These are phyloP conservation scores for Zophobas morio DNA, from an alignment of 1,140 invertebrate genomes.

Conservation along the genomic window DNA sequence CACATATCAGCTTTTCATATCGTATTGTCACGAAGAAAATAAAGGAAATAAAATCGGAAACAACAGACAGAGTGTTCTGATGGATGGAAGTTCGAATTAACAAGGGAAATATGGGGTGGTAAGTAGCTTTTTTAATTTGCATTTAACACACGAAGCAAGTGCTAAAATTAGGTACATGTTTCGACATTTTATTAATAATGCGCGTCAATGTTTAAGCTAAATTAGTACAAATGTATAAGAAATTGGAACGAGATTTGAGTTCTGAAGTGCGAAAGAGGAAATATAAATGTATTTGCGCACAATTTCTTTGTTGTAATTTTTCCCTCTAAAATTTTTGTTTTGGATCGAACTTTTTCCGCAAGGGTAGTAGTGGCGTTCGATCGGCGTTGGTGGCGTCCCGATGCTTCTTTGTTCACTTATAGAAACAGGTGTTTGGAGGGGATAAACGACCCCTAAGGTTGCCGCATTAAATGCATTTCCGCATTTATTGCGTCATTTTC, in stretches of 20 bases:
- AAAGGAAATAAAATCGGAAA: not conserved
- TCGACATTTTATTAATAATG: not conserved
- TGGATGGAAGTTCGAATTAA: not conserved
- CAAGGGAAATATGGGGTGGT: conserved; percentile 5
- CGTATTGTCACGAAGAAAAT: not conserved
- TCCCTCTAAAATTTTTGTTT: conserved; percentile 41
- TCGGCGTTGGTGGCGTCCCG: conserved; percentile 57
- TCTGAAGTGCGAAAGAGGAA: not conserved
- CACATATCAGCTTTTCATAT: conserved; percentile 9
- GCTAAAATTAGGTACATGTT: not conserved
- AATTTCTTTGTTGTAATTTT: not conserved
- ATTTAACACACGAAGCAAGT: not conserved
- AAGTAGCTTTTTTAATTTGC: conserved; percentile 1
- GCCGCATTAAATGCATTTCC: conserved; percentile 44
- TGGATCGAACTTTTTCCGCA: conserved; percentile 46
- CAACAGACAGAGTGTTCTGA: not conserved
- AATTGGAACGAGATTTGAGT: not conserved
- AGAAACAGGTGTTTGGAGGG: conserved; percentile 50
- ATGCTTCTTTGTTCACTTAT: conserved; percentile 55
- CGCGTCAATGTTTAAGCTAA: not conserved
- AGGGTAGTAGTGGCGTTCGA: conserved; percentile 54
- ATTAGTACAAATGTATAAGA: too few relatives aligned
- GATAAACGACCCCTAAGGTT: conserved; percentile 42
- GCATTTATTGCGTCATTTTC: not conserved
- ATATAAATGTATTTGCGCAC: not conserved